Evolutionary conservation across 2,888 invertebrate genomes (phyloP).

Genomic region (Thelaira solivaga): DNA sequence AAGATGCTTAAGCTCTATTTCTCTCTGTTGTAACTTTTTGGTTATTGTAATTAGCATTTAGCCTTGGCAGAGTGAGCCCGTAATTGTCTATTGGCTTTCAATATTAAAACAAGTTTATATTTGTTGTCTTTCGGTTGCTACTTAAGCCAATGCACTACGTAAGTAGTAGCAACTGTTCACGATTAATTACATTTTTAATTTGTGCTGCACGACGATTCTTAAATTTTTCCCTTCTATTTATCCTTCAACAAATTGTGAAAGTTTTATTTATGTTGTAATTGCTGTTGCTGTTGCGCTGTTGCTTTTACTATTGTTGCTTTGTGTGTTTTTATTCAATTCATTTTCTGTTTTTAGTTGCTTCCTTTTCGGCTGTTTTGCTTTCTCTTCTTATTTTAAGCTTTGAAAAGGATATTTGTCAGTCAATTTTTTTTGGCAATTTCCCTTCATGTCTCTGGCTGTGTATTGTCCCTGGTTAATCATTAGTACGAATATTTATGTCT

Average conservation of each 20-base stretch:
- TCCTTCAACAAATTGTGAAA: slow-evolving; percentile 8
- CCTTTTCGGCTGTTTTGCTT: not conserved
- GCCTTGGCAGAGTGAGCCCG: too few relatives aligned
- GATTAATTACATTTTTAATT: slow-evolving; percentile 63
- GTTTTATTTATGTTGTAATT: slow-evolving; percentile 20
- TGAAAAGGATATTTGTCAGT: slow-evolving; percentile 12
- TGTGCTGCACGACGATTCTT: slow-evolving; percentile 47
- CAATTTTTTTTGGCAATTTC: not conserved
- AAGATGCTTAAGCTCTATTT: too few relatives aligned
- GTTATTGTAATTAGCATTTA: too few relatives aligned
- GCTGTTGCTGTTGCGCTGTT: too few relatives aligned
- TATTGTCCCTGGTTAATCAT: slow-evolving; percentile 26
- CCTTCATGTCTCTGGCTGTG: slow-evolving; percentile 3
- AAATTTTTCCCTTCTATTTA: too few relatives aligned
- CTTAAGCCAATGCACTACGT: too few relatives aligned
- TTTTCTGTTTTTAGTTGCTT: slow-evolving; percentile 13
- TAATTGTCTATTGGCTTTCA: too few relatives aligned
- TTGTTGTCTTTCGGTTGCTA: too few relatives aligned
- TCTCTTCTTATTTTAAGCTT: not conserved
- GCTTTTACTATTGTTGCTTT: too few relatives aligned
- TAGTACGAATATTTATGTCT: slow-evolving; percentile 25
- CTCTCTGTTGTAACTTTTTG: too few relatives aligned
- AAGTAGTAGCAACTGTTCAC: slow-evolving; percentile 35
- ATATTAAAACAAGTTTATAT: too few relatives aligned
- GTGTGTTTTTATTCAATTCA: not conserved